Evolutionary conservation across 2,888 invertebrate species (phyloP).

Genomic region (Cynaeus angustus): DNA sequence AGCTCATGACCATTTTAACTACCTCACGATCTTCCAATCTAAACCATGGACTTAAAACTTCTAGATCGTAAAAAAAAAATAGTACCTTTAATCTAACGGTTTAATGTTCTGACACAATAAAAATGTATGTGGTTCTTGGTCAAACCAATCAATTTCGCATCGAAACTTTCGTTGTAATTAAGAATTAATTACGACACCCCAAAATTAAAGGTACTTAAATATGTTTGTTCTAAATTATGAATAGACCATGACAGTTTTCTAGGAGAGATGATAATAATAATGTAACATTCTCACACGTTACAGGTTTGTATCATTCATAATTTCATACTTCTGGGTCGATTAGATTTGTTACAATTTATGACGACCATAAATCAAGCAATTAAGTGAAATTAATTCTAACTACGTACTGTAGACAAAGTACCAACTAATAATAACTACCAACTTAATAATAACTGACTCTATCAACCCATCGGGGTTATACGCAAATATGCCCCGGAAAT

Average conservation of each 20-base stretch:
- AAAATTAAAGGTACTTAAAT: constrained; percentile 21
- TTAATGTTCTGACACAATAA: neutral
- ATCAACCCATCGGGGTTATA: too few relatives aligned
- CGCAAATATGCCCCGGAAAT: too few relatives aligned
- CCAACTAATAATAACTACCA: too few relatives aligned
- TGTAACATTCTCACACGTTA: constrained; percentile 37
- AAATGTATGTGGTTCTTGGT: too few relatives aligned
- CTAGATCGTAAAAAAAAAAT: constrained; percentile 16
- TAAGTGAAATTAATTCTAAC: constrained; percentile 20
- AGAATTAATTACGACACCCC: constrained; percentile 25
- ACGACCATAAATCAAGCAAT: constrained; percentile 29
- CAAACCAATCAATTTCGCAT: constrained; percentile 29
- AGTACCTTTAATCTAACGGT: neutral
- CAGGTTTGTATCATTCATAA: constrained; percentile 34
- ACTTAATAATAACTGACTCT: too few relatives aligned
- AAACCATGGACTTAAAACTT: constrained; percentile 14
- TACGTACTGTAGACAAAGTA: constrained; percentile 10
- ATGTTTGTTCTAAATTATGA: constrained; percentile 29
- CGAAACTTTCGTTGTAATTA: constrained; percentile 22
- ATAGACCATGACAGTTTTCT: constrained; percentile 39
- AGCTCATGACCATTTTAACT: constrained; percentile 31
- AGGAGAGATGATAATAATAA: constrained; percentile 42
- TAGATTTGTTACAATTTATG: constrained; percentile 25
- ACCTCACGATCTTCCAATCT: constrained; percentile 38
- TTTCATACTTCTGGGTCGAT: constrained; percentile 35